These are phyloP conservation scores for Tupiocoris notatus DNA, from an alignment of 2,888 invertebrate species.

Conservation along the genomic window DNA sequence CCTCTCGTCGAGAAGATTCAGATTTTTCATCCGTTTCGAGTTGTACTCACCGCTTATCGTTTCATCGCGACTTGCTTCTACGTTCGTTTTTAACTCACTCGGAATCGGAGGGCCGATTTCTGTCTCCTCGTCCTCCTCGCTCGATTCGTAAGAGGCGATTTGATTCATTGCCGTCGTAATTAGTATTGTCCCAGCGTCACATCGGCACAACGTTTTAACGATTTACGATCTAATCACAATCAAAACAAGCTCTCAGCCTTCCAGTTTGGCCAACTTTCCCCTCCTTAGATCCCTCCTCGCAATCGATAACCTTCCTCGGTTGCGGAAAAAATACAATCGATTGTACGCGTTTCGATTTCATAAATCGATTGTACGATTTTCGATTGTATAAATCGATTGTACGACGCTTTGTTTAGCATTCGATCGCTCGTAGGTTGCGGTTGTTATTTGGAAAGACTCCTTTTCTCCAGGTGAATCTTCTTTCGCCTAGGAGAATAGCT, in stretches of 20 bases:
- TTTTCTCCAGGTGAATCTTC: neutral
- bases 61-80: constrained; percentile 41
- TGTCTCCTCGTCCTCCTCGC: constrained; percentile 41
- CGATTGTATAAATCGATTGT: neutral
- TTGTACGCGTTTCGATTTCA: neutral
- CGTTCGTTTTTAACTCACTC: constrained; percentile 4
- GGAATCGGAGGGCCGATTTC: constrained; percentile 42
- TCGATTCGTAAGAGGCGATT: constrained; percentile 19
- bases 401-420: neutral
- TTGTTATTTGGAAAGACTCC: neutral
- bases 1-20: neutral
- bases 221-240: neutral
- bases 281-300: neutral
- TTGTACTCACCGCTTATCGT: constrained; percentile 42
- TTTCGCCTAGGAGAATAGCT: neutral
- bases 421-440: neutral
- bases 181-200: neutral
- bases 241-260: neutral
- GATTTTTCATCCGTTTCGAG: neutral
- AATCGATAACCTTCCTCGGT: neutral
- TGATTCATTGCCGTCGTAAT: constrained; percentile 6
- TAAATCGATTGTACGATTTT: neutral
- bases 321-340: neutral
- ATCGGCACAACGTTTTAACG: neutral
- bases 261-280: neutral